These are phyloP conservation scores for Coecobrya sp. DNA, from an alignment of 2,888 invertebrate species.

Conservation along the genomic window DNA sequence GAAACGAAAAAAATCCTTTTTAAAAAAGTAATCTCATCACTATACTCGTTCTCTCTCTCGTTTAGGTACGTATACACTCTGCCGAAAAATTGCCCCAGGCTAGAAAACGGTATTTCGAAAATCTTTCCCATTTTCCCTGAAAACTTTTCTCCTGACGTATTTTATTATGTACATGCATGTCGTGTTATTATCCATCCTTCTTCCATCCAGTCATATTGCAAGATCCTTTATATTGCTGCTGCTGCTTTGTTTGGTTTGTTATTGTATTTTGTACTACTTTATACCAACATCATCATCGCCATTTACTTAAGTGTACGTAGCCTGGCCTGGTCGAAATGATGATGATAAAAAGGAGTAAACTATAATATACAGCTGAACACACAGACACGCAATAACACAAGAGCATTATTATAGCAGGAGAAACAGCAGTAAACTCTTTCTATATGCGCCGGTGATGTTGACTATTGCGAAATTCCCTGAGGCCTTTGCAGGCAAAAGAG, in stretches of 20 bases:
- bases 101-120: slow-evolving; percentile 61
- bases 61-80: not conserved
- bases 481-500: slow-evolving; percentile 38
- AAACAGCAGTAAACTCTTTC: slow-evolving; percentile 14
- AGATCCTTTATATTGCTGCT: not conserved
- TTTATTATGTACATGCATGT: slow-evolving; percentile 29
- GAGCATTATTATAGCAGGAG: slow-evolving; percentile 22
- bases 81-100: slow-evolving; percentile 41
- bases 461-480: slow-evolving; percentile 73
- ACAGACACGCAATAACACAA: slow-evolving; percentile 34
- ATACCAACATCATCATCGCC: slow-evolving; percentile 7
- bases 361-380: slow-evolving; percentile 31
- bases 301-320: slow-evolving; percentile 17
- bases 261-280: slow-evolving; percentile 48
- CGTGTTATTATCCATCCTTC: slow-evolving; percentile 9
- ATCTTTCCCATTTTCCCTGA: slow-evolving; percentile 60
- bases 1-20: slow-evolving; percentile 16
- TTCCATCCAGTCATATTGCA: slow-evolving; percentile 5
- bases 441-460: slow-evolving; percentile 54
- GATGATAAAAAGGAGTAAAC: slow-evolving; percentile 30
- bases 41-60: slow-evolving; percentile 24
- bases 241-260: slow-evolving; percentile 55
- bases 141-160: slow-evolving; percentile 52
- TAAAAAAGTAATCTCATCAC: slow-evolving; percentile 65
- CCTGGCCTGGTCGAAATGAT: not conserved